Evolutionary conservation across 2,113 vertebrate species (phyloP).

Genomic region (Hemibagrus wyckioides): DNA sequence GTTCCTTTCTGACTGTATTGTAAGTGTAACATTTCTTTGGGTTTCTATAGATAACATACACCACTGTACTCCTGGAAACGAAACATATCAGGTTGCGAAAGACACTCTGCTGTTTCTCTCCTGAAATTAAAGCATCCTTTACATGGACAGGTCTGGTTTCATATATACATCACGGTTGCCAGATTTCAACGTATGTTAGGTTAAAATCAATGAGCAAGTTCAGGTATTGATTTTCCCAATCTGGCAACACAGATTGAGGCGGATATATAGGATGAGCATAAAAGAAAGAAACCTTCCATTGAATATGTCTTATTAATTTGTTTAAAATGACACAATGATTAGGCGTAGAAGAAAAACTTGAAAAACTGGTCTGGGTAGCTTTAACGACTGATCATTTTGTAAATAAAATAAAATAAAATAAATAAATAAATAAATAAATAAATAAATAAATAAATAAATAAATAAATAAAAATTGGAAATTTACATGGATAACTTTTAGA

Average conservation of each 20-base stretch:
- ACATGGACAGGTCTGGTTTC: background rate
- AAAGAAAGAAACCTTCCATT: no score
- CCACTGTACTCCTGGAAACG: background rate
- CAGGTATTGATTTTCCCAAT: background rate
- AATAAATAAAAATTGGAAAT: no score
- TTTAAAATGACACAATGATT: no score
- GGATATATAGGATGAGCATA: no score
- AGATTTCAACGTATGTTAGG: background rate
- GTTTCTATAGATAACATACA: background rate
- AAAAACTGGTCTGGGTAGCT: background rate
- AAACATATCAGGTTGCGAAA: conserved; percentile 41
- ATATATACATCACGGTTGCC: background rate
- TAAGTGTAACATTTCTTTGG: conserved; percentile 44
- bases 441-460: no score
- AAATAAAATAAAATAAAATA: no score
- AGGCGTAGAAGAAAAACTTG: no score
- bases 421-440: no score
- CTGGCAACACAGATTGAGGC: no score
- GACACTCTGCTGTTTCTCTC: background rate
- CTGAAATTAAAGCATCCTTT: background rate
- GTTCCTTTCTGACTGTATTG: background rate
- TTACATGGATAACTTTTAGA: background rate
- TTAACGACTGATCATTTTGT: background rate
- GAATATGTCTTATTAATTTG: no score
- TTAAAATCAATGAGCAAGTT: background rate